These are phyloP conservation scores for Varroa destructor DNA, from an alignment of 1,140 invertebrate species.

Conservation along the genomic window DNA sequence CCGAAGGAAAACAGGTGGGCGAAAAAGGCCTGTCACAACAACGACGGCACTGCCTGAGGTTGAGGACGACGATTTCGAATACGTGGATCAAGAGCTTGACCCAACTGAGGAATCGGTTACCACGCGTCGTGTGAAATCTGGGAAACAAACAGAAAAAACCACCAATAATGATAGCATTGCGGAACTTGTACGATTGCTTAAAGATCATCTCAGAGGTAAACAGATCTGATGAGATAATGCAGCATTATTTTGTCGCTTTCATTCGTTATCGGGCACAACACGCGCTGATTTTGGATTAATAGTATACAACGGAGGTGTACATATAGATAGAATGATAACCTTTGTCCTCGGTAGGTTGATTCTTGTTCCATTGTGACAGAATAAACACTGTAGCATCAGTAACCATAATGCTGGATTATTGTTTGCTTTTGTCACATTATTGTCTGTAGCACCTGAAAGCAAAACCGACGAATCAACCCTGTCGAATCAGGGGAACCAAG, in stretches of 20 bases:
- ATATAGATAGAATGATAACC: too few relatives aligned
- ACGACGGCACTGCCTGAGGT: constrained; percentile 18
- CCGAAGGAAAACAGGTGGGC: not conserved
- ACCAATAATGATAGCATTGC: constrained; percentile 19
- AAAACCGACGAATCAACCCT: not conserved
- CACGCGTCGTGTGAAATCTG: constrained; percentile 20
- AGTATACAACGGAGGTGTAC: too few relatives aligned
- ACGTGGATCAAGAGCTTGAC: constrained; percentile 30
- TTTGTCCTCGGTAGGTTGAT: too few relatives aligned
- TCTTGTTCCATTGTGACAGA: too few relatives aligned
- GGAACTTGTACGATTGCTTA: constrained; percentile 15
- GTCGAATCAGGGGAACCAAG: not conserved
- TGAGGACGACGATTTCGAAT: constrained; percentile 29
- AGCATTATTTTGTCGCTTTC: too few relatives aligned
- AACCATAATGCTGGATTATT: too few relatives aligned
- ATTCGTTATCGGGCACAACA: too few relatives aligned
- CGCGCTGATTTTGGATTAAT: too few relatives aligned
- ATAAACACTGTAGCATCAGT: too few relatives aligned
- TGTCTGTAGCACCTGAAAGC: not conserved
- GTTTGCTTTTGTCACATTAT: too few relatives aligned
- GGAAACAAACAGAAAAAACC: not conserved
- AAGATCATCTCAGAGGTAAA: constrained; percentile 11
- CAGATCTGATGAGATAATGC: not conserved
- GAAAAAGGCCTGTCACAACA: not conserved
- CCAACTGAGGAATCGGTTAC: constrained; percentile 27